Conservation (phyloP, 1,140 invertebrate genomes). For the Bombyx mandarina region DNA sequence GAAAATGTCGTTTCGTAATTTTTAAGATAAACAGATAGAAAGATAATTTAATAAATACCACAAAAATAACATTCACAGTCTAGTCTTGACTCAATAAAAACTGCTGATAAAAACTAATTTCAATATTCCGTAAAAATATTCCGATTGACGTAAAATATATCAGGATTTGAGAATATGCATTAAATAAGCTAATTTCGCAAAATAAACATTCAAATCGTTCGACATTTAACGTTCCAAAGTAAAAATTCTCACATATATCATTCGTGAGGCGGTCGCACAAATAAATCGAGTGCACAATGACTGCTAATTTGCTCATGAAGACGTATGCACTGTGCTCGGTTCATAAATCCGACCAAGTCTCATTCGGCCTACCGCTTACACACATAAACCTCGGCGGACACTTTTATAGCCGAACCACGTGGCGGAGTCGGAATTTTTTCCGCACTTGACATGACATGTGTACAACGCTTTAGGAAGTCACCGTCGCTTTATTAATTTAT, state of each 20-base stretch:
- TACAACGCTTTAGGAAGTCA: conserved; percentile 43
- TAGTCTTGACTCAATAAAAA: no score
- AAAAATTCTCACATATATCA: conserved; percentile 59
- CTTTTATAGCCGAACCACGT: conserved; percentile 68
- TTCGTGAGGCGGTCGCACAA: conserved; percentile 38
- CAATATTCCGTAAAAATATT: no score
- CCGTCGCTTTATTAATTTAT: conserved; percentile 54
- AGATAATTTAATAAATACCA: no score
- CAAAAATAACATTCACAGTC: no score
- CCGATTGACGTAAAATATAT: no score
- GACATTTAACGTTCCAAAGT: not conserved
- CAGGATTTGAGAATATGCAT: no score
- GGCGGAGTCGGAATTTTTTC: conserved; percentile 59
- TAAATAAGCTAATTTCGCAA: no score
- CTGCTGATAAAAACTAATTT: no score
- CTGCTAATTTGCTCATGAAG: conserved; percentile 68
- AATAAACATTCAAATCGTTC: no score
- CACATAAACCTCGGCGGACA: conserved; percentile 65
- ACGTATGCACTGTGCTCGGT: conserved; percentile 56
- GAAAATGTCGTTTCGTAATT: no score
- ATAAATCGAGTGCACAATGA: conserved; percentile 66
- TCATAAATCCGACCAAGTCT: conserved; percentile 60
- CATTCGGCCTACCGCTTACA: conserved; percentile 63
- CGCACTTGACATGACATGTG: conserved; percentile 63
- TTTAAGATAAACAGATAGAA: no score